A percentile compares a stretch with the other conserved stretches of the same genome.
phyloP scores from a whole-genome alignment of 2,113 vertebrate genomes.

The Aplodontia rufa region DNA sequence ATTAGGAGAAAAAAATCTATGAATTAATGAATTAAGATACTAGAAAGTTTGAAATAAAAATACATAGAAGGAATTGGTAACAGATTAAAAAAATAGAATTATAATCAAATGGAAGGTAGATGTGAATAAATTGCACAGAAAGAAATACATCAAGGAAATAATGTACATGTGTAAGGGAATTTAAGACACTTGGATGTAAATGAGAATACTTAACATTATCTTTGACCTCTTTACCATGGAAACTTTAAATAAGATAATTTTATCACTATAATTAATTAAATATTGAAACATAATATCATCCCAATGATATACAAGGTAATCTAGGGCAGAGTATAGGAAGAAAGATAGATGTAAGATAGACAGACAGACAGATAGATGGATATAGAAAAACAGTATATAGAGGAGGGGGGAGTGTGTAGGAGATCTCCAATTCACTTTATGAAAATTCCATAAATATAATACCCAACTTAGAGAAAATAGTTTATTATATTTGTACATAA shows the following conservation, averaged over 20 bases:
- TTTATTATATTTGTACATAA: too few relatives aligned
- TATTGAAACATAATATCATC: neutral
- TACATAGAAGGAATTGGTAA: neutral
- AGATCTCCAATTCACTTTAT: neutral
- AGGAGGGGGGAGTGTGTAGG: too few relatives aligned
- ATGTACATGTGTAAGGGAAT: neutral
- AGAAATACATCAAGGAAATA: neutral
- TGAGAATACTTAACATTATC: neutral
- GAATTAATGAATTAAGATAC: neutral
- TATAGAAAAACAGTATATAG: too few relatives aligned
- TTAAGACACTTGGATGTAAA: neutral
- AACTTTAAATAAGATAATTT: neutral
- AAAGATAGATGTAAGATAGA: too few relatives aligned
- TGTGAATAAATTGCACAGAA: neutral
- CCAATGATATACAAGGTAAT: neutral
- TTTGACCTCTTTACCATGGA: neutral
- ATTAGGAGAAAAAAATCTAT: neutral
- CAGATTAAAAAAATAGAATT: neutral
- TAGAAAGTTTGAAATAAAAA: neutral
- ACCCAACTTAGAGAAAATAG: accelerated
- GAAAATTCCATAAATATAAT: neutral
- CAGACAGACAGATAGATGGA: too few relatives aligned
- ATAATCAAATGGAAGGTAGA: neutral
- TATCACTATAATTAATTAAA: neutral
- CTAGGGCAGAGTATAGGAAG: neutral